A percentile compares a stretch with the other conserved stretches of the same genome.
These are phyloP conservation scores for Apodemia mormo DNA, from an alignment of 2,888 invertebrate genomes.

Conservation along the genomic window DNA sequence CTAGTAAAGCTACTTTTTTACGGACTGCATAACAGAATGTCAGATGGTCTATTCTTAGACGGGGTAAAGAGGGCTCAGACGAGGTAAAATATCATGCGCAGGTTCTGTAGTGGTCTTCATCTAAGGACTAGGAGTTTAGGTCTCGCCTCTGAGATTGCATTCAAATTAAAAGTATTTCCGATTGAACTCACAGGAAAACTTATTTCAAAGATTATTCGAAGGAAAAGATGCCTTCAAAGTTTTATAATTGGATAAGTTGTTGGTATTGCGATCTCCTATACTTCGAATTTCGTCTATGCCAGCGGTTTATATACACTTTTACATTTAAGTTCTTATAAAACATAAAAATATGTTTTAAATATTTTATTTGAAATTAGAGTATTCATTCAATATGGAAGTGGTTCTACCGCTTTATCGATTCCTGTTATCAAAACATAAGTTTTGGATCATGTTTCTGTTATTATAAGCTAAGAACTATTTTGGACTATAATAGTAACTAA, in stretches of 20 bases:
- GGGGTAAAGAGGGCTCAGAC: too few relatives aligned
- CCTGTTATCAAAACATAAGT: too few relatives aligned
- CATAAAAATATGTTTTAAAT: neutral
- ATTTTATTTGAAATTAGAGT: neutral
- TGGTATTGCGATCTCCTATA: neutral
- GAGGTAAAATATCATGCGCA: neutral
- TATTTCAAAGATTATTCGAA: neutral
- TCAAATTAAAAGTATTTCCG: slow-evolving; percentile 7
- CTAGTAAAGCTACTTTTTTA: too few relatives aligned
- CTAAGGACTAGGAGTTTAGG: neutral
- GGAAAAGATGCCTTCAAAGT: slow-evolving; percentile 5
- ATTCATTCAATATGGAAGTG: too few relatives aligned
- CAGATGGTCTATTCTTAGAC: too few relatives aligned
- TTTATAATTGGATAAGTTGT: slow-evolving; percentile 15
- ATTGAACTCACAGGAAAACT: slow-evolving; percentile 13
- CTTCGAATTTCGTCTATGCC: neutral
- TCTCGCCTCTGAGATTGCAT: slow-evolving; percentile 3
- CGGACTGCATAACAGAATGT: too few relatives aligned
- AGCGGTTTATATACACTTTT: neutral
- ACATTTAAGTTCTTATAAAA: neutral
- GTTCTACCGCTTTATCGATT: too few relatives aligned
- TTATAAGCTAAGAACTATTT: too few relatives aligned
- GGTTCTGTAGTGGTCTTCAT: neutral
- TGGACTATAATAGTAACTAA: too few relatives aligned
- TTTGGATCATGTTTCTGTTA: too few relatives aligned